Evolutionary conservation across 1,140 invertebrate genomes (phyloP), one percentile per base, ranked within the genome.

Genomic region (Papilio dardanus): DNA sequence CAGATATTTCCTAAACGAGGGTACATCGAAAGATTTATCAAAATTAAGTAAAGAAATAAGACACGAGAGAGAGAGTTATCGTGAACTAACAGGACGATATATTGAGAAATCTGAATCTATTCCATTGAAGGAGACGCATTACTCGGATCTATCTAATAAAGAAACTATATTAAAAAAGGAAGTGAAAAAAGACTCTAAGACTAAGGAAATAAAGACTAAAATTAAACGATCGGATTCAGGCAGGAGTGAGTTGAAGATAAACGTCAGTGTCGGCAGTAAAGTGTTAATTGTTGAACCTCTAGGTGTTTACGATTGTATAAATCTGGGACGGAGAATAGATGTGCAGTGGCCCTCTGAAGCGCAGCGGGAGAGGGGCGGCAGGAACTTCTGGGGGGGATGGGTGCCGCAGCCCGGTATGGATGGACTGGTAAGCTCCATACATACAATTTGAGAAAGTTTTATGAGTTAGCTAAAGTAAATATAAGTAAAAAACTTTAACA

Each of bases 281-380:
- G 95, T 95, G 69, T 87, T 95, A 74, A 94, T 95, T 21, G 86
- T 94, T 6, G 94, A 95, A 74, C 93, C 94, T n/a, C 78, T 94
- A 10, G 94, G 94, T 10, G 95, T 95, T 74, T 99, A 97, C 86
- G 97, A 99, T 88, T 97, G 96, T 71, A 97, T 99, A 50, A 99
- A 99, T 91, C 93, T 98, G 73, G 97, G 97, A 21, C 94, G 97
- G 68, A 94, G 97, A 71, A 98, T 98, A 68, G 98, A 99, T 88
- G 97, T 99, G 0, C 95, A 96, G 62, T 99, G 98, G 98, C 98
- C 98, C 0, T 97, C 97, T 83, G 97, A 98, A 81, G 95, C 96
- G 66, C 98, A 98, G 96, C 93, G 97, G 76, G 95, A 95, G 74
- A 95, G 96, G 79, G 98, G 98, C 0, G 98, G 98, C 0, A 95